A percentile compares a stretch with the other conserved stretches of the same genome.
Conservation (phyloP, 2,113 vertebrate genomes). For the Budorcas taxicolor region DNA sequence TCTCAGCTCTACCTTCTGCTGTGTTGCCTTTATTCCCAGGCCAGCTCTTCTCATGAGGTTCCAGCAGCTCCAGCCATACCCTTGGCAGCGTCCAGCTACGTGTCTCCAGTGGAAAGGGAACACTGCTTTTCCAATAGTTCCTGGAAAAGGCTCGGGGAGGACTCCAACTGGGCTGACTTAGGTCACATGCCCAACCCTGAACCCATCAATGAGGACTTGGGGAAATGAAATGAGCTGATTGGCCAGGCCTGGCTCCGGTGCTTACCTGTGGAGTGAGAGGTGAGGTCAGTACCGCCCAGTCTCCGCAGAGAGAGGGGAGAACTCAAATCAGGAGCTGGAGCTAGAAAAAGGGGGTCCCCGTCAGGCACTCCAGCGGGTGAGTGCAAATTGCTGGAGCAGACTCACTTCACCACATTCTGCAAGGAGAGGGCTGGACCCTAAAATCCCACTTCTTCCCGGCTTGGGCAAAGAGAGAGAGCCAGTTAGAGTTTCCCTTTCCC, state of each 20-base stretch:
- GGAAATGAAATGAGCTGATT: not conserved
- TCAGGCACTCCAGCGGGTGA: not conserved
- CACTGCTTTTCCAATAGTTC: not conserved
- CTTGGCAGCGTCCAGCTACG: not conserved
- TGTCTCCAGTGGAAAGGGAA: not conserved
- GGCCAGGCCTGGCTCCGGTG: not conserved
- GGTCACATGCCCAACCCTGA: not conserved
- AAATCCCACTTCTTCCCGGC: not conserved
- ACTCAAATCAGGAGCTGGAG: not conserved
- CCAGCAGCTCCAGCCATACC: not conserved
- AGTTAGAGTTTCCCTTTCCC: too few species aligned
- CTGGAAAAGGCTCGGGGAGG: not conserved
- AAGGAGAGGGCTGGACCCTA: not conserved
- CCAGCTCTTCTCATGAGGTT: not conserved
- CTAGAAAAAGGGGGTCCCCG: not conserved
- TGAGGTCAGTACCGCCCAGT: not conserved
- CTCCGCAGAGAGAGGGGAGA: not conserved
- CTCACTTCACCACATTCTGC: not conserved
- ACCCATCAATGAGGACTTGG: not conserved
- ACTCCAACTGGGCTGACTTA: not conserved
- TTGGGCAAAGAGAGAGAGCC: not conserved
- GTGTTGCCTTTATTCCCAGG: not conserved
- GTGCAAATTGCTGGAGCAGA: not conserved
- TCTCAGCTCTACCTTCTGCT: not conserved
- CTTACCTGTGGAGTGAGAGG: not conserved